Evolutionary conservation across 2,888 invertebrate genomes (phyloP), one percentile per base, ranked within the genome.

Genomic region (Gymnocheta viridis): DNA sequence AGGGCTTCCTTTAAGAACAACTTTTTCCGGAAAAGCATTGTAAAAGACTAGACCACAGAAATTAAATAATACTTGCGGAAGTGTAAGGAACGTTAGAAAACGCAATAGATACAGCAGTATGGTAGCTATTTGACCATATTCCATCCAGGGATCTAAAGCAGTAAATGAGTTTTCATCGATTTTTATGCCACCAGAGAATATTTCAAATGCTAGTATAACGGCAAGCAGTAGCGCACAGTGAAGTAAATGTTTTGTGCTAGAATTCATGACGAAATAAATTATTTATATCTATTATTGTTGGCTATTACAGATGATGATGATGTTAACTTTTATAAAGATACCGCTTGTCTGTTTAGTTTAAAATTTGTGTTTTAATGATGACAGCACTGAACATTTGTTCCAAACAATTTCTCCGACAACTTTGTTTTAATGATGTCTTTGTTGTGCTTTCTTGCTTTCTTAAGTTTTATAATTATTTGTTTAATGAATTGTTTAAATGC

Each of bases 11-110:
- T 97, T 97, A 41, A 97, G 93, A 86, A 95, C 93, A 3, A 98
- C 96, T 93, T 97, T 97, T 87, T 98, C 98, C 70, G 98, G 97
- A 91, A 99, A 99, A 86, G 98, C 97, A 93, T 98, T 98, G 92
- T 97, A 98, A 86, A 97, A 93, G 78, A 96, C 94, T 85, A 98
- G 92, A 58, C 98, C 98, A 86, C 96, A 93, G 92, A 97, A 97
- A 87, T 92, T 92, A 91, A 97, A 97, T 67, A 98, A 89, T 86
- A 97, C 96, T 93, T 98, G 97, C 24, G 98, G 98, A 90, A 98
- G 93, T 74, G 98, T 96, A 73, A 98, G 93, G 89, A 98, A 94
- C 72, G 97, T 96, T 66, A 98, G 93, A 82, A 96, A 94, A 87
- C 98, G 94, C 87, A 98, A 91, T 80, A 95, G 90, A 91, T 98